Base-by-base conservation (phyloP, 2,113 vertebrate species). In the Serilophus lunatus region DNA sequence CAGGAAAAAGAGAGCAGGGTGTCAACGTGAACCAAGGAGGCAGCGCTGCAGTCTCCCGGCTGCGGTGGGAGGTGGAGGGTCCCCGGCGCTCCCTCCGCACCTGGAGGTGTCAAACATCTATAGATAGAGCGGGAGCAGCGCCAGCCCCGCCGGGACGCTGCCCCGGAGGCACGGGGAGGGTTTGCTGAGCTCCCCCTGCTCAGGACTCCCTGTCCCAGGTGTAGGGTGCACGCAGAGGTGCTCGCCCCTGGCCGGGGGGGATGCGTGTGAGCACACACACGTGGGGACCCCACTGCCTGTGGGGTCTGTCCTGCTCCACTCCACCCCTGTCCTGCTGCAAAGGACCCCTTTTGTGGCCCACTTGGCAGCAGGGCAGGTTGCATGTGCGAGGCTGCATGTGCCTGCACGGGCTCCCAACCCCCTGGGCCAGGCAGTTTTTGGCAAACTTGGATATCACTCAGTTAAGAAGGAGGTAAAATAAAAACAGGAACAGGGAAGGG, bases 1-100 rank as follows among this genome's bases (percentile, higher is more conserved):
- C 66, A 17, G 66, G n/a, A 86, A 42, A 97, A 97, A 97, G 31
- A n/a, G 89, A 91, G 87, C 15, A 49, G 96, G 96, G 96, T 86
- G 97, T 93, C 93, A 59, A 97, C 93, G 94, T 71, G 94, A 96
- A 95, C 96, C 57, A 96, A 90, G 92, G 84, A 29, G 68, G 56
- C 65, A 2, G 88, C 9, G 94, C 96, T 77, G 96, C 92, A 90
- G 93, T 68, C 63, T 35, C 75, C 75, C 57, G 19, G 76, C 86
- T 17, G 72, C 83, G 49, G 10, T 16, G 79, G 90, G 64, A 38
- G 87, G 82, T 10, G 81, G 68, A 53, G 54, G 76, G 92, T 82
- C 85, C 71, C 81, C 47, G 8, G 13, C 6, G 87, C 79, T 49
- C 5, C 74, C 88, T 49, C 76, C 56, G 96, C 96, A 92, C 93